Conservation (phyloP, 2,797 vertebrate species). For the Garrulus glandarius region DNA sequence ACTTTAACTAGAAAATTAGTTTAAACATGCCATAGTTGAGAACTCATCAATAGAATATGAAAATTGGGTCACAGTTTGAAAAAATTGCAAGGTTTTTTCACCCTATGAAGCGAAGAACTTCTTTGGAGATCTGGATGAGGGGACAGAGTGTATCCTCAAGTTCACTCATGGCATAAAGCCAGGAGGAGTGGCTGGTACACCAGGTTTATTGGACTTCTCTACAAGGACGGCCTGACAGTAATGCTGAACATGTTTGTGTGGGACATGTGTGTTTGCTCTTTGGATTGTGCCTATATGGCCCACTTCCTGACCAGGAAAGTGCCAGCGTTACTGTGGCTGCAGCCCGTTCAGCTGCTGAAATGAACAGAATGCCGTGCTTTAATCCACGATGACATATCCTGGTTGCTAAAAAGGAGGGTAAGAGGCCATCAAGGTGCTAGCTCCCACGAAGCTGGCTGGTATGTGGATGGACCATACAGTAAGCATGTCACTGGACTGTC, state of each 20-base stretch:
- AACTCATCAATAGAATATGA: neutral
- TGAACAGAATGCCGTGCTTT: neutral
- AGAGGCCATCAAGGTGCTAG: neutral
- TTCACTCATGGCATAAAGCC: neutral
- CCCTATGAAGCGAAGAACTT: neutral
- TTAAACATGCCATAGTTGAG: slow-evolving; percentile 37
- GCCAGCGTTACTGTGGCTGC: neutral
- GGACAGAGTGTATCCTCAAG: neutral
- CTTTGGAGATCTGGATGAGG: neutral
- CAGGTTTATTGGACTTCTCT: neutral
- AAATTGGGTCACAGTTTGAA: neutral
- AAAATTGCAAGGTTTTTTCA: neutral
- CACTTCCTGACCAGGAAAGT: neutral
- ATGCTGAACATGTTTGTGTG: neutral
- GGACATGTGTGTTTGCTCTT: neutral
- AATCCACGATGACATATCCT: neutral
- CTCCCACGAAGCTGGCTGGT: neutral
- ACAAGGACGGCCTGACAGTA: neutral
- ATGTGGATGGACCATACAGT: neutral
- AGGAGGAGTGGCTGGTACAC: neutral
- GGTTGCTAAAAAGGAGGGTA: neutral
- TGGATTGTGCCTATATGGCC: neutral
- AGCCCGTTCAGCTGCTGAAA: neutral
- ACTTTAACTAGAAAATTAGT: slow-evolving; percentile 38
- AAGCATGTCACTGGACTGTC: neutral